phyloP scores from a whole-genome alignment of 1,140 invertebrate genomes.

The Drosophila sproati region DNA sequence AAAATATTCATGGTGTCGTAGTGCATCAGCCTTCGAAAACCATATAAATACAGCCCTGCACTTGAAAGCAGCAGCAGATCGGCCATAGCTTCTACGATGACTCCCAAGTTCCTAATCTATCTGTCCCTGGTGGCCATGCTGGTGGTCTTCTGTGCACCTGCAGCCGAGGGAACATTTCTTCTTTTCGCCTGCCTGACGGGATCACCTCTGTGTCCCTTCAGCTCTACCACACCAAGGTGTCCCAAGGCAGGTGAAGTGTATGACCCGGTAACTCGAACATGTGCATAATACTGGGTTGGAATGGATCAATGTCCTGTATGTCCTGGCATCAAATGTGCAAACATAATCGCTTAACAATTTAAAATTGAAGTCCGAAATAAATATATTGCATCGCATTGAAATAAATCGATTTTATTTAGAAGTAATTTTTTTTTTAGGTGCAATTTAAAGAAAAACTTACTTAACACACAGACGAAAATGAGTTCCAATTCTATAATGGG shows the following conservation, averaged over 20 bases:
- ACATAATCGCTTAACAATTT: no score
- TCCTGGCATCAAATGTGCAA: no score
- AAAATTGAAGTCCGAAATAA: no score
- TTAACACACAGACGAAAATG: no score
- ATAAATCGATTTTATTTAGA: no score
- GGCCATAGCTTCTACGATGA: constrained; percentile 1
- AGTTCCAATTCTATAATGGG: no score
- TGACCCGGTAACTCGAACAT: constrained; percentile 3
- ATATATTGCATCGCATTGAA: no score
- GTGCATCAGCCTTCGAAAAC: neutral
- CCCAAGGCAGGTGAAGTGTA: neutral
- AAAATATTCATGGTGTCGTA: neutral
- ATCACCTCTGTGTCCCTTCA: constrained; percentile 6
- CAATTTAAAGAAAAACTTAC: no score
- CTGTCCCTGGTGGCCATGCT: neutral
- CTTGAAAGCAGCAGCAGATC: neutral
- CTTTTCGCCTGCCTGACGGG: neutral
- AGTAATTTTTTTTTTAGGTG: no score
- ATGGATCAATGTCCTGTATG: no score
- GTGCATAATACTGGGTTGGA: neutral
- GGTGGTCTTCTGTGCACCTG: constrained; percentile 4
- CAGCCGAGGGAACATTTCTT: constrained; percentile 13
- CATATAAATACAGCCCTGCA: constrained; percentile 6
- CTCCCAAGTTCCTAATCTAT: constrained; percentile 14
- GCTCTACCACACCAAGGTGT: constrained; percentile 1